phyloP scores from a whole-genome alignment of 2,113 vertebrate genomes.

The Xenopus laevis region DNA sequence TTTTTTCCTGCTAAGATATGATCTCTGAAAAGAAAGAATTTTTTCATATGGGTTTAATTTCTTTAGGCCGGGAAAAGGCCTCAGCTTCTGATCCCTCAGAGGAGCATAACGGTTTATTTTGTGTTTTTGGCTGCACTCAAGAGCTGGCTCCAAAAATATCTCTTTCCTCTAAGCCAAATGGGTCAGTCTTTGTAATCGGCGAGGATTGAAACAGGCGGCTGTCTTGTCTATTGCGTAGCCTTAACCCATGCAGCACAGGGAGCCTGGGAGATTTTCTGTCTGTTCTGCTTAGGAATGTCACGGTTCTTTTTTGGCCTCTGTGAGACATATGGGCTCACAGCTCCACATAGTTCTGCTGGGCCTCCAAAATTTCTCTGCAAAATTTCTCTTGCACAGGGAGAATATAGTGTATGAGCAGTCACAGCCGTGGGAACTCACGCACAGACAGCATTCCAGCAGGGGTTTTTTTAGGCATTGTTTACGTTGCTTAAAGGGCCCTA shows the following conservation, averaged over 20 bases:
- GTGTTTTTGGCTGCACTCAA: neutral
- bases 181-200: slow-evolving; percentile 6
- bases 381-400: neutral
- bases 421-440: neutral
- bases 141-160: neutral
- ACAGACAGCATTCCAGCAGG: neutral
- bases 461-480: neutral
- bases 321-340: neutral
- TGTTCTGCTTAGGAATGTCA: neutral
- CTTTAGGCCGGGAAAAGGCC: no score
- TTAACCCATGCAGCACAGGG: slow-evolving; percentile 5
- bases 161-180: slow-evolving; percentile 6
- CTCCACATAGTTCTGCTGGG: neutral
- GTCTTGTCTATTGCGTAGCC: neutral
- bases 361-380: slow-evolving; percentile 1
- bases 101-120: no score
- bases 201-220: neutral
- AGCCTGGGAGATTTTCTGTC: neutral
- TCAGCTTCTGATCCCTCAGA: no score
- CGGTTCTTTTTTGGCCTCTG: slow-evolving; percentile 5
- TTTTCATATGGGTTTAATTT: no score
- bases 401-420: neutral
- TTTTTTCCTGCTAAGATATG: no score
- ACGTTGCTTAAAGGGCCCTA: no score
- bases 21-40: no score